Conservation (phyloP, 1,140 invertebrate species). For the Sogatella furcifera region DNA sequence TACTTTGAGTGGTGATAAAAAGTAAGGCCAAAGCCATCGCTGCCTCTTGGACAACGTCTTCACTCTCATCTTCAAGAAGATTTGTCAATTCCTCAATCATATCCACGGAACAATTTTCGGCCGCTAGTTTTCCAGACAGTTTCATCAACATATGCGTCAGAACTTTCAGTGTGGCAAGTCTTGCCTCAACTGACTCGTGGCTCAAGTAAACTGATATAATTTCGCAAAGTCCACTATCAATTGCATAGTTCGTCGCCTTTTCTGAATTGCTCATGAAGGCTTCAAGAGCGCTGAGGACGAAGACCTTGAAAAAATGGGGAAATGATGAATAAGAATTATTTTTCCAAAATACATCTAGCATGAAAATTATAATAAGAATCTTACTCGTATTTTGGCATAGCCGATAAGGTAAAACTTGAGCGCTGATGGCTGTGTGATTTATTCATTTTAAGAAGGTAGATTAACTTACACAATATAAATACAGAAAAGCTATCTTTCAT, state of each 20-base stretch:
- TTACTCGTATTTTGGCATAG: too few species aligned
- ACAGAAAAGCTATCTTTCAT: too few species aligned
- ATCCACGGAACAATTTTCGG: background rate
- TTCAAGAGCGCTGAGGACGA: too few species aligned
- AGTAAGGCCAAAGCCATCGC: background rate
- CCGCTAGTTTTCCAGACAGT: background rate
- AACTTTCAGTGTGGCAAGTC: background rate
- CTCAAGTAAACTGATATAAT: background rate
- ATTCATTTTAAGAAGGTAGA: too few species aligned
- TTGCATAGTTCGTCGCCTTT: background rate
- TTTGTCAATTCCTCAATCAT: background rate
- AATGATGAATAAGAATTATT: too few species aligned
- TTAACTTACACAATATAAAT: too few species aligned
- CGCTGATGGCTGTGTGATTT: too few species aligned
- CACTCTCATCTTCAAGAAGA: background rate
- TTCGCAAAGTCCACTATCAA: background rate
- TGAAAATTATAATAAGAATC: too few species aligned
- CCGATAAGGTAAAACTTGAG: too few species aligned
- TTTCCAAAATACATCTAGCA: too few species aligned
- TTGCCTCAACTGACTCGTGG: background rate
- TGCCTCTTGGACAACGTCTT: background rate
- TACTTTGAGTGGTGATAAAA: background rate
- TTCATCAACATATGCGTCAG: background rate
- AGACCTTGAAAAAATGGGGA: too few species aligned
- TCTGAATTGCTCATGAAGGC: too few species aligned